These are phyloP conservation scores for Aldabrachelys gigantea DNA, from an alignment of 2,113 vertebrate species.

Conservation along the genomic window DNA sequence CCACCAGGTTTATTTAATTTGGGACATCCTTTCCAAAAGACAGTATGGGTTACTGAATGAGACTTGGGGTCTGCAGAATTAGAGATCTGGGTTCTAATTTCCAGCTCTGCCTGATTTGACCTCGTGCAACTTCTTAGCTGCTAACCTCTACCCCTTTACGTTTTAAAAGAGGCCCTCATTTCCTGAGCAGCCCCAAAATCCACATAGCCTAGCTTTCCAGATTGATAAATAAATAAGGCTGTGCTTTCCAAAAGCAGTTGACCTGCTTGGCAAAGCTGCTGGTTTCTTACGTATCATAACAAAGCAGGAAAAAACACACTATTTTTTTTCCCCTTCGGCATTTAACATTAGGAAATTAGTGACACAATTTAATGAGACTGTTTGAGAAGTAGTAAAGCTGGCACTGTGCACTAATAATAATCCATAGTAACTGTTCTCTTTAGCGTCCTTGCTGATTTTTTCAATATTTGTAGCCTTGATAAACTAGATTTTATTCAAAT, in stretches of 20 bases:
- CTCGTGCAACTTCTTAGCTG: rapidly evolving
- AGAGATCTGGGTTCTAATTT: background rate
- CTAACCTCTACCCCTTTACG: background rate
- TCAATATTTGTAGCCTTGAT: background rate
- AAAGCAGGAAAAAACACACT: background rate
- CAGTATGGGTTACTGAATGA: background rate
- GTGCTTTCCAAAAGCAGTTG: no score
- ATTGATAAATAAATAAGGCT: no score
- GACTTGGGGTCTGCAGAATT: background rate
- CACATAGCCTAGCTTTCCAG: no score
- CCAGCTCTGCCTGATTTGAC: background rate
- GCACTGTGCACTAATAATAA: background rate
- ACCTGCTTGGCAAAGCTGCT: no score
- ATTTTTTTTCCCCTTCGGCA: background rate
- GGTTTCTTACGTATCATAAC: background rate
- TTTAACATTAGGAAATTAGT: background rate
- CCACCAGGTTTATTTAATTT: background rate
- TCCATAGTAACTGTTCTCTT: background rate
- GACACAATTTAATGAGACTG: background rate
- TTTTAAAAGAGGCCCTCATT: background rate
- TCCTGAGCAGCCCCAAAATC: background rate
- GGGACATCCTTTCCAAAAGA: rapidly evolving
- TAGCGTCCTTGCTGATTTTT: background rate
- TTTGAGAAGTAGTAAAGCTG: background rate
- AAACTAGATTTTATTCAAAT: background rate